A percentile compares a stretch with the other conserved stretches of the same genome.
phyloP scores from a whole-genome alignment of 1,140 invertebrate species.

The Drosophila ogumai region DNA sequence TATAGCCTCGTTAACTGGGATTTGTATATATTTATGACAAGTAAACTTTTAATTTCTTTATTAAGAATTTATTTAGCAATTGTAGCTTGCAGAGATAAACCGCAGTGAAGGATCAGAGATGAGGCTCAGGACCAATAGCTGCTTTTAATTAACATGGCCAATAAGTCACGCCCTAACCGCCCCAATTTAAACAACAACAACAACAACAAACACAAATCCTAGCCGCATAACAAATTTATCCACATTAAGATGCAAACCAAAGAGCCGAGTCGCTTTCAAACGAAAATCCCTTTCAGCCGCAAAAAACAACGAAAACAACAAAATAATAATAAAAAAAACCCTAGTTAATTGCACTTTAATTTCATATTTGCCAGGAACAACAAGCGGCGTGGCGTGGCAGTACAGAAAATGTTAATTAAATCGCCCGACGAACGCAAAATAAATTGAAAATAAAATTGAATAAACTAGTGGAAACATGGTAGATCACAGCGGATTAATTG shows the following conservation, averaged over 20 bases:
- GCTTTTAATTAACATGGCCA: conserved; percentile 44
- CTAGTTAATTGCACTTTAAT: conserved; percentile 53
- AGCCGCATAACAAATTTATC: conserved; percentile 36
- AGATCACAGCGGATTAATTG: conserved; percentile 51
- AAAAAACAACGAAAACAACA: neutral
- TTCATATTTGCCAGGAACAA: conserved; percentile 35
- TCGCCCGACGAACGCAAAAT: conserved; percentile 17
- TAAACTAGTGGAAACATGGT: conserved; percentile 35
- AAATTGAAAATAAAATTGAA: conserved; percentile 52
- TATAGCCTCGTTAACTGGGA: neutral
- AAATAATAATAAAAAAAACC: neutral
- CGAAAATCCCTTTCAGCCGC: conserved; percentile 29
- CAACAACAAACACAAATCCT: neutral
- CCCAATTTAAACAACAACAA: too few species aligned
- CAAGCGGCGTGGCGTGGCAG: neutral
- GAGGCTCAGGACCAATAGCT: conserved; percentile 2
- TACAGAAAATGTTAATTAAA: conserved; percentile 43
- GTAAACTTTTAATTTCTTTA: neutral
- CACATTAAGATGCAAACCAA: conserved; percentile 39
- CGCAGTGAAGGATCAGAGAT: neutral
- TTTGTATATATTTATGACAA: neutral
- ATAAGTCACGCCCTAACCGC: conserved; percentile 36
- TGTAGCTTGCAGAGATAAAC: neutral
- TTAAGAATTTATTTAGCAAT: neutral
- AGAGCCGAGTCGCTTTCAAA: conserved; percentile 8